phyloP scores from a whole-genome alignment of 2,797 vertebrate genomes.

The Brotula barbata region DNA sequence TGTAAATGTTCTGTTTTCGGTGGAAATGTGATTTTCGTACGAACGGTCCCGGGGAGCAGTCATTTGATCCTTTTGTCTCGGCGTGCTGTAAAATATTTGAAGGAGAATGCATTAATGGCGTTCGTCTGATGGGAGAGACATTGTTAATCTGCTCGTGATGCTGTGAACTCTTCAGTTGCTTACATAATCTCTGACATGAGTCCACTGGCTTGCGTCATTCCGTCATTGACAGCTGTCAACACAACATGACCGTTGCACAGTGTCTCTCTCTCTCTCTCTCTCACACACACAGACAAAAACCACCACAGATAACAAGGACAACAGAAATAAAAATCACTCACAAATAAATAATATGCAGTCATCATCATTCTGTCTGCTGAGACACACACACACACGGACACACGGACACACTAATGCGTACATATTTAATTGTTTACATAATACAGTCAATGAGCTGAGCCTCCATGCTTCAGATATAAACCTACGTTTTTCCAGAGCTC shows the following conservation, averaged over 20 bases:
- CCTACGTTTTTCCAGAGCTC: slow-evolving; percentile 25
- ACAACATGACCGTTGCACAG: slow-evolving; percentile 42
- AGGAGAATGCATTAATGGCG: slow-evolving; percentile 56
- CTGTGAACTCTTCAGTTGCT: slow-evolving; percentile 75
- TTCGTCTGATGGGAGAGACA: slow-evolving; percentile 52
- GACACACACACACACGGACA: slow-evolving; percentile 29
- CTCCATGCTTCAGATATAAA: slow-evolving; percentile 16
- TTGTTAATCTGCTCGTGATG: slow-evolving; percentile 76
- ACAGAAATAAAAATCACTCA: neutral
- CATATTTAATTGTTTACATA: too few species aligned
- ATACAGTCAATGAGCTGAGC: neutral
- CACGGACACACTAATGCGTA: slow-evolving; percentile 10
- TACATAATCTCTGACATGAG: slow-evolving; percentile 82
- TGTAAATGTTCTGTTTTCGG: slow-evolving; percentile 23
- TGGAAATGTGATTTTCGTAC: slow-evolving; percentile 29
- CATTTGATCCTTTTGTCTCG: slow-evolving; percentile 41
- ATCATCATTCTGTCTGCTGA: too few species aligned
- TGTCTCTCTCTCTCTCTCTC: slow-evolving; percentile 22
- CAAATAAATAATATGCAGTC: neutral
- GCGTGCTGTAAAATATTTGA: slow-evolving; percentile 57
- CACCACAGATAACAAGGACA: neutral
- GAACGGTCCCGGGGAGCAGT: slow-evolving; percentile 30
- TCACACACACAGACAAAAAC: neutral
- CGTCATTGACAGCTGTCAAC: slow-evolving; percentile 82
- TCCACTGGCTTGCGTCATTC: slow-evolving; percentile 76